These are phyloP conservation scores for Ochotona curzoniae DNA, from an alignment of 2,113 vertebrate species.

Conservation along the genomic window DNA sequence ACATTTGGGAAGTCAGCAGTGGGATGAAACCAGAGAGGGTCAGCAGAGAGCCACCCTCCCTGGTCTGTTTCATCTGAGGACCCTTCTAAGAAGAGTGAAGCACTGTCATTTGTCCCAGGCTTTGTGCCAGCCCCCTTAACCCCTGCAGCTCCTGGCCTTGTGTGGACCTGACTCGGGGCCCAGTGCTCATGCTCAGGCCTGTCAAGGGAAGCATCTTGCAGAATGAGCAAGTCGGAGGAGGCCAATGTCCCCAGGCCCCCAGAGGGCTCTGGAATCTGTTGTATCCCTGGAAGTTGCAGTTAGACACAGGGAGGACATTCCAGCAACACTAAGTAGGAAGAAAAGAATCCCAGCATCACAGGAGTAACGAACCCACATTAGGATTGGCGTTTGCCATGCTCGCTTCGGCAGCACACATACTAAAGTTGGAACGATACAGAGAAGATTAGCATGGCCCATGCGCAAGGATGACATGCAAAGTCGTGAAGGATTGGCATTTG, in stretches of 20 bases:
- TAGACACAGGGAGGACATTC: not conserved
- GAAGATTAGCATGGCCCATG: too few relatives aligned
- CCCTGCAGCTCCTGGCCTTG: not conserved
- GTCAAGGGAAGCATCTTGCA: not conserved
- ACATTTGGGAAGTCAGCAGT: not conserved
- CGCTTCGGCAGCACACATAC: too few relatives aligned
- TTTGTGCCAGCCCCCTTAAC: not conserved
- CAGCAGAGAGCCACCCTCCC: not conserved
- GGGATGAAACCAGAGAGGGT: not conserved
- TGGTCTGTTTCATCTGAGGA: not conserved
- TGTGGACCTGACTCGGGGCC: not conserved
- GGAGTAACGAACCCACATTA: not conserved
- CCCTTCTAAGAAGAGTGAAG: not conserved
- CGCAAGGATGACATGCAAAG: too few relatives aligned
- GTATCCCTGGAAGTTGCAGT: not conserved
- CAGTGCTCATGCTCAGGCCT: not conserved
- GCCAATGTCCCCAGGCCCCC: not conserved
- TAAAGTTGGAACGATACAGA: too few relatives aligned
- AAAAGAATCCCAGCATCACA: not conserved
- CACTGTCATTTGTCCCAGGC: not conserved
- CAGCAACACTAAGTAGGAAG: not conserved
- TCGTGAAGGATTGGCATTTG: not conserved
- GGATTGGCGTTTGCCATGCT: not conserved
- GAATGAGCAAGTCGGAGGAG: not conserved
- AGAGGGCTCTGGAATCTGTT: not conserved